Conservation (phyloP, 2,797 vertebrate genomes). For the Delichon dasypus region DNA sequence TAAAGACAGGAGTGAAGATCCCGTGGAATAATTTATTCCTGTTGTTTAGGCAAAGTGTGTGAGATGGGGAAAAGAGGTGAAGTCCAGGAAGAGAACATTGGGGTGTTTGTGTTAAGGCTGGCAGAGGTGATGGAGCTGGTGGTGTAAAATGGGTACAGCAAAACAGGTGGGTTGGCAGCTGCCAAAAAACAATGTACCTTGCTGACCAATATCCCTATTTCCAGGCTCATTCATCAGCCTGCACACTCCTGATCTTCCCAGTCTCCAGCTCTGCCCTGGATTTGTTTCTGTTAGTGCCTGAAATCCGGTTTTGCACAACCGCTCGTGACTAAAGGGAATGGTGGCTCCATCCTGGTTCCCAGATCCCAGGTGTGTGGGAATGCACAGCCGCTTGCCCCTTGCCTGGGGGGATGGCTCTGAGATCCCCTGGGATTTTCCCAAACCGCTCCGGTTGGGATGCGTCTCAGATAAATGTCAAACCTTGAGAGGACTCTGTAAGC, state of each 20-base stretch:
- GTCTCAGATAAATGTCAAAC: neutral
- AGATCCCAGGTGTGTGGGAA: neutral
- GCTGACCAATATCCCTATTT: neutral
- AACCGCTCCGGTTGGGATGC: accelerated
- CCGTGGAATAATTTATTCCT: neutral
- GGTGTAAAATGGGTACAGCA: neutral
- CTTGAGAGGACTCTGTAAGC: neutral
- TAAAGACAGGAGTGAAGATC: neutral
- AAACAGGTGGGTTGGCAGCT: neutral
- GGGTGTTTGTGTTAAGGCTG: neutral
- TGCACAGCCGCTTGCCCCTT: accelerated
- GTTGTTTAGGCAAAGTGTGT: neutral
- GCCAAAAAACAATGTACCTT: neutral
- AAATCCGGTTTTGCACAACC: neutral
- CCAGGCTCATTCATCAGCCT: neutral
- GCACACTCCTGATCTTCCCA: neutral
- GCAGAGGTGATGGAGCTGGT: neutral
- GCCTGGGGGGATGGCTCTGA: accelerated
- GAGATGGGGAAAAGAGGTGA: neutral
- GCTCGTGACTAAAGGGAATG: neutral
- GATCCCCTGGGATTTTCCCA: neutral
- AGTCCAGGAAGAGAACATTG: neutral
- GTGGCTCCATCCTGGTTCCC: neutral
- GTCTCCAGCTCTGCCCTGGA: neutral
- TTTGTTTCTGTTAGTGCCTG: neutral